phyloP scores from a whole-genome alignment of 2,113 vertebrate species.

The Passer domesticus region DNA sequence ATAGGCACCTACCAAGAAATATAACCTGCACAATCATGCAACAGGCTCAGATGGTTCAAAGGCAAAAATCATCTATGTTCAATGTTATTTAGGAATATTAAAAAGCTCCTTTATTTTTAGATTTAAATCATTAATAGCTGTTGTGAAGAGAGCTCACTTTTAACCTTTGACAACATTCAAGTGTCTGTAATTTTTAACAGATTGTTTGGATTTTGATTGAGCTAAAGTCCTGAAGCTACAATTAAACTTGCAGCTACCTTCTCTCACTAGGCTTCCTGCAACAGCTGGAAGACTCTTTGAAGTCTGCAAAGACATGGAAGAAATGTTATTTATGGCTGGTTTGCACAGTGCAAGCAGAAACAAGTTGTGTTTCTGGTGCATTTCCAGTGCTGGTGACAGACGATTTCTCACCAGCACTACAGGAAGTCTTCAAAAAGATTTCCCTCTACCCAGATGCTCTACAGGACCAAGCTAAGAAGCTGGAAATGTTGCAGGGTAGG shows the following conservation, averaged over 20 bases:
- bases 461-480: not conserved
- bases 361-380: constrained; percentile 1
- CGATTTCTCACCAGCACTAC: constrained; percentile 29
- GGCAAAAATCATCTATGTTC: constrained; percentile 33
- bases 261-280: constrained; percentile 31
- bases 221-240: constrained; percentile 50
- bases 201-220: constrained; percentile 59
- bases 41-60: constrained; percentile 11
- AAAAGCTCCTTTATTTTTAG: constrained; percentile 59
- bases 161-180: constrained; percentile 49
- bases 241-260: constrained; percentile 59
- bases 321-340: constrained; percentile 22
- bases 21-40: constrained; percentile 22
- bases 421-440: constrained; percentile 22
- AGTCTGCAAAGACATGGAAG: not conserved
- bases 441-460: not conserved
- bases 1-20: constrained; percentile 28
- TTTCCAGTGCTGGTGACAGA: constrained; percentile 10
- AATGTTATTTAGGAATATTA: constrained; percentile 52
- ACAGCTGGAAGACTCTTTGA: constrained; percentile 46
- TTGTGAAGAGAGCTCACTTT: constrained; percentile 24
- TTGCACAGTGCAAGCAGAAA: constrained; percentile 7
- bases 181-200: constrained; percentile 36
- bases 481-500: not conserved
- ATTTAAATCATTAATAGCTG: not conserved